Base-by-base conservation (phyloP, 1,140 invertebrate species). In the Melanaphis sacchari region DNA sequence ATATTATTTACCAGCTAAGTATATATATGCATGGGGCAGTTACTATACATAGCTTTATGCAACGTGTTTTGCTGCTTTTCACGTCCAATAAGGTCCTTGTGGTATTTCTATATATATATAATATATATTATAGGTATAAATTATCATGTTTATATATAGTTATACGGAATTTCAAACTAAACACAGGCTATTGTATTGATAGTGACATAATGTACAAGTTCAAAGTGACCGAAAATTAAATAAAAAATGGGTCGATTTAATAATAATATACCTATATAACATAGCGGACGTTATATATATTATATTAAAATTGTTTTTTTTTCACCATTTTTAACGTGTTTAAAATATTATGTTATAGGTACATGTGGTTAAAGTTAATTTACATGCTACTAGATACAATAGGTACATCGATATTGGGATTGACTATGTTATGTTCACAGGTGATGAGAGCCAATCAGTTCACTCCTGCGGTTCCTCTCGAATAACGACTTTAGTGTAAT, bases 21-120 rank as follows among this genome's bases (percentile, higher is more conserved):
- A 15, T 43, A 15, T 85, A 6, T 26, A 26, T 85, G 84, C 18
- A 26, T 15, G 40, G 82, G 82, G 38, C 46, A 43, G 84, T 76
- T 76, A 76, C 31, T 76, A 76, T 18, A 66, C 54, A 15, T 31
- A 31, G 31, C 84, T 40, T 43, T 43, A 85, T 18, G 26, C 41
- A 85, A 85, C 40, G 88, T 54, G 36, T 89, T 89, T 89, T 54
- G 46, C 24, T 54, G 88, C 36, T 89, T 89, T 89, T 89, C 88
- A 52, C 88, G 49, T 89, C 24, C 88, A 36, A 89, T 54, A 54
- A 54, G 38, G 88, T 89, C 36, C 88, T 49, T 38, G 49, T 38
- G 87, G 87, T 46, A 31, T 87, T 87, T 9, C 41, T 87, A n/a
- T 21, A 85, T 85, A 31, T 43, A 85, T 85, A 85, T 43, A 11